Base-by-base conservation (phyloP, 2,888 invertebrate species). In the Platerodrilus igneus region DNA sequence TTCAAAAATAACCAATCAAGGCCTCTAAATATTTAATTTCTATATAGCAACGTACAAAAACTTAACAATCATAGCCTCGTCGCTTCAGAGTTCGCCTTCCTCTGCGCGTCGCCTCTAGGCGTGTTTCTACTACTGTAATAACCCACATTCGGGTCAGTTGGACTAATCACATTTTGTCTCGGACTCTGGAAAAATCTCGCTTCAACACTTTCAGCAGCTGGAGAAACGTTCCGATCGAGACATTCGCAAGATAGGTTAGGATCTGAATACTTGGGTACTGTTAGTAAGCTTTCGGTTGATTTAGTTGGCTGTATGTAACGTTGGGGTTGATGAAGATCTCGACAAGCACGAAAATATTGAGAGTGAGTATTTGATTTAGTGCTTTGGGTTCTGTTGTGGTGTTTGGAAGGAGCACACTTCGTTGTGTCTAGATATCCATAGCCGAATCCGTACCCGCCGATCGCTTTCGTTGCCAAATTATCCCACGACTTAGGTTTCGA, bases 401-500 rank as follows among this genome's bases (percentile, higher is more conserved):
- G 61, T 58, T 4, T 66, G 8, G 66, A 58, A 1, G 72, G 69
- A 13, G 68, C 72, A 37, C 50, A 54, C 49, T 41, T 54, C 23
- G 50, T 46, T 1, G 84, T 82, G 55, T 87, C 87, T 36, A 86
- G 68, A 56, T 87, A 89, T 4, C 88, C 89, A 57, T 88, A 90
- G 51, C 89, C 89, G 55, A 87, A 89, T 2, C 88, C 87, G 51
- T 90, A 89, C 0, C 88, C 89, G 1, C 88, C 87, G 50, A 86
- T 83, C 0, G 85, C 83, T 68, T 88, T 89, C 2, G 87, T 87
- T 0, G 89, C 84, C 36, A 91, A 69, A 66, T 90, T 90, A 61
- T 90, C 90, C 89, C 90, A 90, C 0, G 89, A 90, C 63, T 90
- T 90, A 1, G 90, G 90, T 59, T 90, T 91, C 1, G 64, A 66